Evolutionary conservation across 2,888 invertebrate genomes (phyloP).

Genomic region (Siphlonurus alternatus): DNA sequence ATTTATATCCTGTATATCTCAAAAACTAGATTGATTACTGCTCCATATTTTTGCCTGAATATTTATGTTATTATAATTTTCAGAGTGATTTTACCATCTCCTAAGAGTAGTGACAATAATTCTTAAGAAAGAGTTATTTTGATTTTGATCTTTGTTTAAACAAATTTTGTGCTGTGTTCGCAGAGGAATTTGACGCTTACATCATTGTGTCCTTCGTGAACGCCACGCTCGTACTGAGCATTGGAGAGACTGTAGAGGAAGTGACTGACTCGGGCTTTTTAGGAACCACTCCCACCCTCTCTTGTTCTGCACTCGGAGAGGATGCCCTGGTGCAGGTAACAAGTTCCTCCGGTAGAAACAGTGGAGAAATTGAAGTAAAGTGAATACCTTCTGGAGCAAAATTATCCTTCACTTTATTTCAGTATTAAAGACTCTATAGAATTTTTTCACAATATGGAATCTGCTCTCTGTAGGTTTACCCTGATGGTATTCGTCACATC

Average conservation of each 20-base stretch:
- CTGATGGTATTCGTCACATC: constrained; percentile 97
- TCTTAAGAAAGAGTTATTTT: too few relatives aligned
- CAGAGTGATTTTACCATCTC: too few relatives aligned
- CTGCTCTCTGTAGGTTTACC: constrained; percentile 55
- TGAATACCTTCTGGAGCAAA: neutral
- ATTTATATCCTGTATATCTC: too few relatives aligned
- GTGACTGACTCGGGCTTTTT: constrained; percentile 98
- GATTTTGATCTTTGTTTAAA: neutral
- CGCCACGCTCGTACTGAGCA: constrained; percentile 95
- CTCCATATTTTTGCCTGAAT: neutral
- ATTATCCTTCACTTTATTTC: neutral
- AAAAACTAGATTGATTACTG: too few relatives aligned
- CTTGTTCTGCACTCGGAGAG: constrained; percentile 92
- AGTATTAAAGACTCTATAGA: neutral
- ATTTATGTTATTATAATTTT: neutral
- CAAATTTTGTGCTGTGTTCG: too few relatives aligned
- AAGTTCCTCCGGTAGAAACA: too few relatives aligned
- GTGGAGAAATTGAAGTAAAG: neutral
- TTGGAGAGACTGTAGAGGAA: constrained; percentile 99
- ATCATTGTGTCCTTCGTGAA: constrained; percentile 99
- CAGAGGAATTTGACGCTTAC: constrained; percentile 98
- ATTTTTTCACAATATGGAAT: neutral
- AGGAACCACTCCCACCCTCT: constrained; percentile 96
- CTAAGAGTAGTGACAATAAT: too few relatives aligned
- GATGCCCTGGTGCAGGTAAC: constrained; percentile 90